Evolutionary conservation across 2,797 vertebrate genomes (phyloP).

Genomic region (Dromococcyx pavoninus): DNA sequence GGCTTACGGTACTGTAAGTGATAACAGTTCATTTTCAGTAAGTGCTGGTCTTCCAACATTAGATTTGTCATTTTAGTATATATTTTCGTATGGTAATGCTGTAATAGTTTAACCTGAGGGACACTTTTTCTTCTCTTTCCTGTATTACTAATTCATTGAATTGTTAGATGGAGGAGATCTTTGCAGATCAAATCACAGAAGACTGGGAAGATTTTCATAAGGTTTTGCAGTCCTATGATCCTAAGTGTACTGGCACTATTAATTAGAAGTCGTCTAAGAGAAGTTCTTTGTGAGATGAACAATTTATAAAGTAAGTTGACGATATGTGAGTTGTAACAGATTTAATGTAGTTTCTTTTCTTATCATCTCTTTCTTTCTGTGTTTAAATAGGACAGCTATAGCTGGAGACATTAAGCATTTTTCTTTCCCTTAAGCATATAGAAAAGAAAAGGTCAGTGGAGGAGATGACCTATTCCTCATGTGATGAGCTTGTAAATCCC

Average conservation of each 20-base stretch:
- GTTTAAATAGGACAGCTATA: background rate
- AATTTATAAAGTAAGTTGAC: conserved; percentile 67
- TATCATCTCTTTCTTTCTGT: background rate
- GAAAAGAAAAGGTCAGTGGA: background rate
- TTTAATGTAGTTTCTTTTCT: background rate
- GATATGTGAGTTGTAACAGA: background rate
- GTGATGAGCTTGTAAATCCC: background rate
- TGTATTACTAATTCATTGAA: background rate
- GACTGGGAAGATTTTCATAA: conserved; percentile 50
- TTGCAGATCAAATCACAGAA: conserved; percentile 51
- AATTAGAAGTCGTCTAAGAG: conserved; percentile 62
- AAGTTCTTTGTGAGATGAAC: conserved; percentile 61
- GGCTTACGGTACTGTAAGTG: conserved; percentile 66
- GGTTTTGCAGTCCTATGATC: conserved; percentile 59
- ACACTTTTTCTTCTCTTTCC: background rate
- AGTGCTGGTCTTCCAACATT: background rate
- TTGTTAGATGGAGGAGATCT: conserved; percentile 59
- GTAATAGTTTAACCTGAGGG: background rate
- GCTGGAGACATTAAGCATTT: background rate
- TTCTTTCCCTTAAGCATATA: background rate
- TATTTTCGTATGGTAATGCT: background rate
- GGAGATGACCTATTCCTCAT: background rate
- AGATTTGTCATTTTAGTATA: background rate
- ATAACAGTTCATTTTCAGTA: background rate
- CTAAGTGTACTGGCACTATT: conserved; percentile 19